Conservation (phyloP, 35 echinoderm and acorn worm species). For the Hemicentrotus pulcherrimus region DNA sequence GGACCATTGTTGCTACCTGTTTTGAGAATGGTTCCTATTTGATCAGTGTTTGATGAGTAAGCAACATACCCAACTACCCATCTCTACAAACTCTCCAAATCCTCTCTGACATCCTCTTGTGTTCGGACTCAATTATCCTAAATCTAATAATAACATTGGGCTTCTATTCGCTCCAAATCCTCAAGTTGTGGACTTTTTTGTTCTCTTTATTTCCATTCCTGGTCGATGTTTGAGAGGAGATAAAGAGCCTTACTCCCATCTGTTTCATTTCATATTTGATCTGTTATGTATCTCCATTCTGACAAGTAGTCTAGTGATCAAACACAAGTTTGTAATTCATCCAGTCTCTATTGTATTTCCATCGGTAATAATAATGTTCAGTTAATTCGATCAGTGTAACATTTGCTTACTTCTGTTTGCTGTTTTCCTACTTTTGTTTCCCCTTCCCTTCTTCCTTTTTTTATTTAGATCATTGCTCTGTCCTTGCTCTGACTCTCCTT, state of each 20-base stretch:
- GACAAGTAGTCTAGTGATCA: not conserved
- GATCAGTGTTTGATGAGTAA: not conserved
- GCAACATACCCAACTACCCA: not conserved
- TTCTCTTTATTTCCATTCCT: not conserved
- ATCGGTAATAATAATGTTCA: not conserved
- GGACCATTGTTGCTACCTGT: not conserved
- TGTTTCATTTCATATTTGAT: constrained; percentile 14
- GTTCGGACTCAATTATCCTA: constrained; percentile 14
- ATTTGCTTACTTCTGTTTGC: no score
- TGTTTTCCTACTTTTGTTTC: no score
- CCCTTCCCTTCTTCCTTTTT: no score
- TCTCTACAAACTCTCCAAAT: not conserved
- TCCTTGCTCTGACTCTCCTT: no score
- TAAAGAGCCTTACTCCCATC: not conserved
- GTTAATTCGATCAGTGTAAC: no score
- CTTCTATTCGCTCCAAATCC: not conserved
- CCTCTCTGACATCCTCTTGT: constrained; percentile 16
- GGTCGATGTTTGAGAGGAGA: not conserved
- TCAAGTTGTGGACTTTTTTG: not conserved
- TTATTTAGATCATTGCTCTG: no score
- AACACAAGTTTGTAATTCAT: not conserved
- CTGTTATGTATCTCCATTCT: not conserved
- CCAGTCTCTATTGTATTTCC: not conserved
- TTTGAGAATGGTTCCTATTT: not conserved
- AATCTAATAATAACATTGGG: not conserved